Evolutionary conservation across 2,888 invertebrate genomes (phyloP), one percentile per base, ranked within the genome.

Genomic region (Sinohyriopsis cumingii): DNA sequence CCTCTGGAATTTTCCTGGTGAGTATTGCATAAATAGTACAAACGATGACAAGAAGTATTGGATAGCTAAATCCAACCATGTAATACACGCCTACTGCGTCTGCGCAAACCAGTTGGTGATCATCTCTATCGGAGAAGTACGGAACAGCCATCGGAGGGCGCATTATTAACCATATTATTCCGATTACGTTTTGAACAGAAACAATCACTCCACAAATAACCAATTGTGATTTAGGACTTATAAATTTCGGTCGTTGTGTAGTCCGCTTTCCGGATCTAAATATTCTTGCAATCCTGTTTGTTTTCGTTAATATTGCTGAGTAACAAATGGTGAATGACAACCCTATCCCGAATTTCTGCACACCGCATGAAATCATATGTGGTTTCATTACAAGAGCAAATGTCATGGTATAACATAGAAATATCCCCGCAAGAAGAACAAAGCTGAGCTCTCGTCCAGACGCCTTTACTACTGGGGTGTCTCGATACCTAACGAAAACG

Each of bases 111-210:
- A 98, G 92, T 86, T 97, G 93, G 91, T 97, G 97, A 91, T 96
- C 96, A 78, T 96, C 96, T 54, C 96, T 92, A 1, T 95, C 96
- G 1, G 97, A 96, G 91, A 97, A 95, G 91, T 96, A 95, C 91
- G 95, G 93, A 89, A 96, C 95, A 9, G 97, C 96, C 79, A 93
- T 93, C 0, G 98, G 96, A 19, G 97, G 97, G 1, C 95, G 94
- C 81, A 96, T 94, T 75, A 96, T 92, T 93, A 97, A 95, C 97
- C 98, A 98, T 55, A 97, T 94, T 3, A 94, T 95, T 80, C 96
- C 96, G 83, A 98, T 95, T 73, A 96, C 92, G 54, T 89, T 83
- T 73, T 90, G 91, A 28, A 90, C 81, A 18, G 84, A 77, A 6
- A 90, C 88, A 54, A 91, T 78, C 3, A 79, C 84, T 20, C 83